Evolutionary conservation across 2,797 vertebrate species (phyloP).

Genomic region (Aldrovandia affinis): DNA sequence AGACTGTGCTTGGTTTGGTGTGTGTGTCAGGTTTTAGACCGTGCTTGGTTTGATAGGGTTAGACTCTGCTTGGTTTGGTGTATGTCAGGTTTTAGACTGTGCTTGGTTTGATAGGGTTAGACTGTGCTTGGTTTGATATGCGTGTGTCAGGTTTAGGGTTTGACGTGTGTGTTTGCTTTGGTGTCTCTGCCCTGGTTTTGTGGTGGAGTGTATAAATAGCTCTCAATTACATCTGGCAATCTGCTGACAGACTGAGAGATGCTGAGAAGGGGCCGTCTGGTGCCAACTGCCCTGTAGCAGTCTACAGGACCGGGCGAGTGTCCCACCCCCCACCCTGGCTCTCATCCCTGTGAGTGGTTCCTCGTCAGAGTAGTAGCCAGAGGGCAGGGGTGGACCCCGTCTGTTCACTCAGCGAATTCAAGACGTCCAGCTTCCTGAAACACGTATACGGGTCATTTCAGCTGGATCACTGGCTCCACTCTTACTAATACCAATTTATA

Average conservation of each 20-base stretch:
- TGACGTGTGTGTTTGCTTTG: not conserved
- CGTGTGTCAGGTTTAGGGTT: not conserved
- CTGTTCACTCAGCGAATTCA: not conserved
- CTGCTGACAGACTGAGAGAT: not conserved
- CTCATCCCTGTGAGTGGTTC: not conserved
- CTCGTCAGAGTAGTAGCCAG: not conserved
- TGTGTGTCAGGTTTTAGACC: no score
- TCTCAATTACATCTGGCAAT: slow-evolving; percentile 1
- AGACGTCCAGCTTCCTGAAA: no score
- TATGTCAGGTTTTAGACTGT: no score
- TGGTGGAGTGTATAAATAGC: slow-evolving; percentile 12
- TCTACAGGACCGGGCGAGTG: not conserved
- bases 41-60: no score
- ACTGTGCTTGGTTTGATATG: not conserved
- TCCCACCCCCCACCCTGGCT: no score
- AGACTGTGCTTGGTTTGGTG: no score
- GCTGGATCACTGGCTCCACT: no score
- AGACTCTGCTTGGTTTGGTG: not conserved
- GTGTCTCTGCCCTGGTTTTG: not conserved
- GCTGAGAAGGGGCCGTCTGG: not conserved
- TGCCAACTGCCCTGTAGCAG: not conserved
- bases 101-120: no score
- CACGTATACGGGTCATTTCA: no score
- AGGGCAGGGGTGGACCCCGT: slow-evolving; percentile 2
- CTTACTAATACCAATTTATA: no score